phyloP scores from a whole-genome alignment of 2,113 vertebrate genomes.

The Perognathus longimembris region DNA sequence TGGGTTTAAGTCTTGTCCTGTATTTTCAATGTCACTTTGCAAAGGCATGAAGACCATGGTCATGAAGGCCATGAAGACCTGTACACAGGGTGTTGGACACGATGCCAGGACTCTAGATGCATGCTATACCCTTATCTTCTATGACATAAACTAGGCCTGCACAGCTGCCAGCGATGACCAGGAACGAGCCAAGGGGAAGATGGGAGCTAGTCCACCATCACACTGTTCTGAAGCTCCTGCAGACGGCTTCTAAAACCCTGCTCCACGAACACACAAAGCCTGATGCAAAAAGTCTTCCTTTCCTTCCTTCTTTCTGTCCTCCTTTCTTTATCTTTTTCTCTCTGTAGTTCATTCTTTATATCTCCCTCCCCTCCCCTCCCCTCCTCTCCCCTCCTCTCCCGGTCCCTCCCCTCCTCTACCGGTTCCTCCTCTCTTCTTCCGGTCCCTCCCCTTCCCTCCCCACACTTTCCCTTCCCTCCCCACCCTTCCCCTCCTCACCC shows the following conservation, averaged over 20 bases:
- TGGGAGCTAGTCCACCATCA: slow-evolving; percentile 76
- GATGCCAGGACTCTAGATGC: slow-evolving; percentile 3
- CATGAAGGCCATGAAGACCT: too few relatives aligned
- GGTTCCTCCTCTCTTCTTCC: too few relatives aligned
- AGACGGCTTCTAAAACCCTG: slow-evolving; percentile 51
- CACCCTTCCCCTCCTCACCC: too few relatives aligned
- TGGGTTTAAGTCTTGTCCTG: slow-evolving; percentile 51
- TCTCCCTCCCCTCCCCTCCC: too few relatives aligned
- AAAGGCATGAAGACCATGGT: neutral
- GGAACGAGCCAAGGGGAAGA: slow-evolving; percentile 50
- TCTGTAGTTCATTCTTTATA: too few relatives aligned
- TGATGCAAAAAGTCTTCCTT: slow-evolving; percentile 5
- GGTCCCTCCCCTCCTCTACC: too few relatives aligned
- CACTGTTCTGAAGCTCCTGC: slow-evolving; percentile 68
- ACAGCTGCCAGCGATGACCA: slow-evolving; percentile 55
- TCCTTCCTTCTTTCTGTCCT: too few relatives aligned
- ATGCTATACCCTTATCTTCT: slow-evolving; percentile 59
- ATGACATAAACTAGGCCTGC: slow-evolving; percentile 29
- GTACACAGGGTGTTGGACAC: neutral
- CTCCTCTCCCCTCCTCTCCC: neutral
- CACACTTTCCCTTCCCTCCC: too few relatives aligned
- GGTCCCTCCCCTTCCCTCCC: too few relatives aligned
- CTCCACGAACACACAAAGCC: slow-evolving; percentile 46
- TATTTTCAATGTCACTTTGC: slow-evolving; percentile 69
- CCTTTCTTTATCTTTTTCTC: too few relatives aligned